A percentile compares a stretch with the other conserved stretches of the same genome.
These are phyloP conservation scores for Pangasianodon hypophthalmus DNA, from an alignment of 2,113 vertebrate species.

Conservation along the genomic window DNA sequence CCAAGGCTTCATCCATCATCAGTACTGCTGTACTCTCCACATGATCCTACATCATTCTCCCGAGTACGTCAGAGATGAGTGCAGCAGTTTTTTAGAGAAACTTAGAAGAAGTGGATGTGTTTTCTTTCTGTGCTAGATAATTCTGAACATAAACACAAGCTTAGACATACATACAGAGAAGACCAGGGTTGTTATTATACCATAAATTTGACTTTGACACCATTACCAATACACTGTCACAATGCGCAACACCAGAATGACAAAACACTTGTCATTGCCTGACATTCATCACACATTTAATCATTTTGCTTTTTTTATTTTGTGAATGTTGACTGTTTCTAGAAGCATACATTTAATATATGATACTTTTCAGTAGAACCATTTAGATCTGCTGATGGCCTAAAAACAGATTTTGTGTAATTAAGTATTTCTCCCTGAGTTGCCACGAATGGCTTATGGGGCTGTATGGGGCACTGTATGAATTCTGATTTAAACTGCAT, in stretches of 20 bases:
- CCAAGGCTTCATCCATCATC: slow-evolving; percentile 18
- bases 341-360: background rate
- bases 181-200: background rate
- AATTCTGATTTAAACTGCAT: background rate
- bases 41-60: slow-evolving; percentile 2
- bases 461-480: background rate
- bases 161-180: background rate
- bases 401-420: background rate
- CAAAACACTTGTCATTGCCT: background rate
- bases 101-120: background rate
- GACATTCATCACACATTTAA: background rate
- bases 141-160: background rate
- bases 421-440: no score
- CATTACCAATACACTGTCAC: background rate
- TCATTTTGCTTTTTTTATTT: background rate
- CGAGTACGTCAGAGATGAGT: slow-evolving; percentile 15
- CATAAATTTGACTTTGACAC: background rate
- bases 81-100: slow-evolving; percentile 13
- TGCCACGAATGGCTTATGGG: no score
- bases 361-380: background rate
- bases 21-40: slow-evolving; percentile 12
- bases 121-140: background rate
- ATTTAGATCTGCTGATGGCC: background rate
- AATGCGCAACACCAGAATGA: background rate
- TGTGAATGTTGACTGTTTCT: background rate